These are phyloP conservation scores for Geococcyx californianus DNA, from an alignment of 2,113 vertebrate species.

Conservation along the genomic window DNA sequence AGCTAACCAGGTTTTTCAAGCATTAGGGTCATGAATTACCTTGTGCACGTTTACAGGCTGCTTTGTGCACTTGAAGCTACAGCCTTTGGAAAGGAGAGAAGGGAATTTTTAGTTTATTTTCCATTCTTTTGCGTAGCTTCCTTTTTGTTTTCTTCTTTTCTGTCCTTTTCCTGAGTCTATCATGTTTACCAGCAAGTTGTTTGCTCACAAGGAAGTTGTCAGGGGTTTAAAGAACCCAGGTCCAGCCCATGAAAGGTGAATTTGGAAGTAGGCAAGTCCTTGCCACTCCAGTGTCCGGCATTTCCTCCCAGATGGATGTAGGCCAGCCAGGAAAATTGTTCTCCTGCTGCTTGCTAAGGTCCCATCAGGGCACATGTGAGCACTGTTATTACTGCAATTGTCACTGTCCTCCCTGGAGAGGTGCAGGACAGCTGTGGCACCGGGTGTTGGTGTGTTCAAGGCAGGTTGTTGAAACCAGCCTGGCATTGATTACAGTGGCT, in stretches of 20 bases:
- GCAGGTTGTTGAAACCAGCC: background rate
- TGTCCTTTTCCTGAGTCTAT: background rate
- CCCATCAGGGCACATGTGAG: background rate
- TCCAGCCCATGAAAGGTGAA: background rate
- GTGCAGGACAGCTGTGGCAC: background rate
- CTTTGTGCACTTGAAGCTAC: background rate
- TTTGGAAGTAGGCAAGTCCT: background rate
- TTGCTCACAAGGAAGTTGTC: background rate
- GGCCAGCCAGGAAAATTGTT: background rate
- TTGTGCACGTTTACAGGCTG: background rate
- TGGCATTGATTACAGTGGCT: background rate
- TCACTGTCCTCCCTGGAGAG: background rate
- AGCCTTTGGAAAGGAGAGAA: background rate
- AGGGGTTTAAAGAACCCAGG: background rate
- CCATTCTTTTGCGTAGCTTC: background rate
- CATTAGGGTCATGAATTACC: background rate
- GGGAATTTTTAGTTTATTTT: background rate
- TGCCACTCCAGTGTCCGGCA: background rate
- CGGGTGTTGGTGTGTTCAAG: background rate
- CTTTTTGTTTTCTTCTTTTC: background rate
- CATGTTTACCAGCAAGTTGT: background rate
- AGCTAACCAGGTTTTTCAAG: constrained; percentile 23
- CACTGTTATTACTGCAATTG: background rate
- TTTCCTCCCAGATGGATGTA: background rate
- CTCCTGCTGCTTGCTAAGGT: background rate